Conservation (phyloP, 2,797 vertebrate species). For the Argyrosomus regius region DNA sequence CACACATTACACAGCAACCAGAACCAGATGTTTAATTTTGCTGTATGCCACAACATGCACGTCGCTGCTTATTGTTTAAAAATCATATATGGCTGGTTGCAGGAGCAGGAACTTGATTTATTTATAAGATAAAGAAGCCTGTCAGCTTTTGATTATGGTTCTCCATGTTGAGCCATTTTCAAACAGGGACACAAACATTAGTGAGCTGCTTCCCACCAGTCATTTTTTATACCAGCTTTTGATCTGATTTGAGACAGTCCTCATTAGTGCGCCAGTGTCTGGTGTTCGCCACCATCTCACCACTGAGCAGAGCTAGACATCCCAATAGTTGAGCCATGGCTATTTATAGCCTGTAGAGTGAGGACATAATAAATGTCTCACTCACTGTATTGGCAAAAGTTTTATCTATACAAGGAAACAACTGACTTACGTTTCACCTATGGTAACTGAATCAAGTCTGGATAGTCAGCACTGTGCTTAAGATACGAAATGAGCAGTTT, state of each 20-base stretch:
- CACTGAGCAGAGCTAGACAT: slow-evolving; percentile 49
- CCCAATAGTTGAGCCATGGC: slow-evolving; percentile 34
- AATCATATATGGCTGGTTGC: background rate
- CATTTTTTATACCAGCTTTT: slow-evolving; percentile 44
- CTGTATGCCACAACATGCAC: background rate
- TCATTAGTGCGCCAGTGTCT: slow-evolving; percentile 60
- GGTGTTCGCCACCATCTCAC: slow-evolving; percentile 33
- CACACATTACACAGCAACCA: background rate
- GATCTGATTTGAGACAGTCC: slow-evolving; percentile 55
- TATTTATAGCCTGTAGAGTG: slow-evolving; percentile 63
- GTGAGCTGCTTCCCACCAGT: slow-evolving; percentile 11
- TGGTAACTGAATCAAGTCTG: background rate
- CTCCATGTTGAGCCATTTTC: slow-evolving; percentile 19
- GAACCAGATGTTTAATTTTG: background rate
- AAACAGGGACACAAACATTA: slow-evolving; percentile 33
- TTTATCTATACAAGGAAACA: slow-evolving; percentile 20
- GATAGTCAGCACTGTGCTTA: background rate
- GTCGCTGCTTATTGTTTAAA: background rate
- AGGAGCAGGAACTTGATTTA: background rate
- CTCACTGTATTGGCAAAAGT: background rate
- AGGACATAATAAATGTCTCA: slow-evolving; percentile 45
- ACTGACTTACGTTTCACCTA: background rate
- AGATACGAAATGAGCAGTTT: background rate
- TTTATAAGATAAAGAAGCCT: slow-evolving; percentile 10
- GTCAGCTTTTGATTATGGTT: slow-evolving; percentile 8